Percentiles rank a stretch among this genome's conserved stretches.
Conservation (phyloP, 2,888 invertebrate genomes). For the Phorcus lineatus region DNA sequence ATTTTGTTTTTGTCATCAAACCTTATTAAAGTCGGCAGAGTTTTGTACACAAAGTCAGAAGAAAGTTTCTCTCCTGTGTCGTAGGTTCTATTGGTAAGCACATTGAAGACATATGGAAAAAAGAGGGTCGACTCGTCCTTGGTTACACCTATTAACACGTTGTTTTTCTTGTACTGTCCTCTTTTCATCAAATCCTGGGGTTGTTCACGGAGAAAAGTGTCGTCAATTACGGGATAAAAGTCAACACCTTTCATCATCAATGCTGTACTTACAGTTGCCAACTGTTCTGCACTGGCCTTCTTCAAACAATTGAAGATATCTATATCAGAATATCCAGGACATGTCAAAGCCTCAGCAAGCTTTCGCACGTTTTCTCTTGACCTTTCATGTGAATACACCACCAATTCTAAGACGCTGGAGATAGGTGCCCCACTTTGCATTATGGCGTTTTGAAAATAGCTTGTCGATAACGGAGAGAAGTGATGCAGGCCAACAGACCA, state of each 20-base stretch:
- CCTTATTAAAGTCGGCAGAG: no score
- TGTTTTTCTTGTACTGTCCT: conserved; percentile 89
- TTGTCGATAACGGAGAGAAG: conserved; percentile 46
- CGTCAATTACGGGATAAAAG: conserved; percentile 92
- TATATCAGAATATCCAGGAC: conserved; percentile 28
- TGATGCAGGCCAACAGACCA: conserved; percentile 53
- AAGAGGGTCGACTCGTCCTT: conserved; percentile 89
- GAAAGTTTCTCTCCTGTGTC: no score
- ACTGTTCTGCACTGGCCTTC: conserved; percentile 22
- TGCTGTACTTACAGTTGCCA: conserved; percentile 28
- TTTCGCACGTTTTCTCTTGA: conserved; percentile 76
- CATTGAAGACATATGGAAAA: conserved; percentile 62
- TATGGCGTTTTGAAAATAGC: conserved; percentile 56
- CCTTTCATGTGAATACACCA: background rate
- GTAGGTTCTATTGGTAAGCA: background rate
- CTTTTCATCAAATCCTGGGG: conserved; percentile 89
- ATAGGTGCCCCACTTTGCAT: conserved; percentile 52
- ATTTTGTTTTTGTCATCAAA: conserved; percentile 76
- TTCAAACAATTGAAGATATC: conserved; percentile 41
- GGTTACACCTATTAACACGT: conserved; percentile 91
- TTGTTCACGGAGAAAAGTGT: conserved; percentile 89
- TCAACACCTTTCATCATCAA: conserved; percentile 87
- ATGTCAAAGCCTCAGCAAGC: conserved; percentile 73
- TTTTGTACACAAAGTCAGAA: no score
- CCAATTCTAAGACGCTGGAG: conserved; percentile 85